Base-by-base conservation (phyloP, 2,113 vertebrate species). In the Tricholaema leucomelas region DNA sequence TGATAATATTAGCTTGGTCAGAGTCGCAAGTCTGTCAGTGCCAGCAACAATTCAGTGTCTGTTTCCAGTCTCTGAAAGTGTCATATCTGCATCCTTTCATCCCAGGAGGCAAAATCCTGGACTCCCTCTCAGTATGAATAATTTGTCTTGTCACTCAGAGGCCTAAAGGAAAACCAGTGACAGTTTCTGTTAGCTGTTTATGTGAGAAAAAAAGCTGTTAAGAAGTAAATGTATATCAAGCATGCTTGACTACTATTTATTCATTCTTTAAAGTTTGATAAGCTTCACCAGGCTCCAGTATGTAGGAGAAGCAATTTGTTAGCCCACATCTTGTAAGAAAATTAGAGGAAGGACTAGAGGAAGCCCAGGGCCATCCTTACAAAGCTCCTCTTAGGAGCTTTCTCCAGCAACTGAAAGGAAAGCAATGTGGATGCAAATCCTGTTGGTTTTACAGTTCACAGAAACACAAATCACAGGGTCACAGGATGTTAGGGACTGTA, bases 1-100 rank as follows among this genome's bases (percentile, higher is more conserved):
- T 59, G 74, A 88, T 79, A 93, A 87, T 82, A 89, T 87, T 92
- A 85, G 46, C 72, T 85, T 83, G 92, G 81, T 94, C 91, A 93
- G 92, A 88, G 81, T 55, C 77, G 84, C 74, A 85, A 82, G 64
- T 61, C 40, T 82, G 64, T 44, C 80, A 76, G 55, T 77, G 88
- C 70, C 83, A 95, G 59, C 78, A 84, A 81, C 66, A 86, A 83
- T 67, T 73, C 81, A 56, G 25, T 48, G 78, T 87, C 83, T 74
- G 56, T 77, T 91, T 94, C 81, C 75, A 85, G 0, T 77, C 84
- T 88, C 88, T 82, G 67, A 35, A 89, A 87, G 35, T 82, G 56
- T 92, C 61, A 1, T 83, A 64, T 71, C 78, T 80, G 52, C 69
- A 77, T 92, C 75, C 67, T 92, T 91, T 84, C 7, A 6, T 77